Conservation (phyloP, 2,113 vertebrate genomes). For the Sturnus vulgaris region DNA sequence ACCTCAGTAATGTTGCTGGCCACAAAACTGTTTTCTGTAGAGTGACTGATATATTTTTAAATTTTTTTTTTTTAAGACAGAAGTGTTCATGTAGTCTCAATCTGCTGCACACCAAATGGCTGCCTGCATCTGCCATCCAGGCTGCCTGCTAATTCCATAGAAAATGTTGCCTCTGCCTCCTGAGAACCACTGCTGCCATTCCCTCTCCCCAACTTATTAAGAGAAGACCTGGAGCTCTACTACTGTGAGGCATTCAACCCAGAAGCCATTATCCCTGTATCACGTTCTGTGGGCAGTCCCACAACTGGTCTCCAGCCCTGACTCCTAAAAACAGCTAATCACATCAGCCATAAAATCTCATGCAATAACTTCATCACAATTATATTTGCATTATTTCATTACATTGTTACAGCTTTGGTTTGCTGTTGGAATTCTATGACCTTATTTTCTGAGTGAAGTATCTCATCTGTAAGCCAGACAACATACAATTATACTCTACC, state of each 20-base stretch:
- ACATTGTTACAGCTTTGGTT: background rate
- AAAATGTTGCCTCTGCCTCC: background rate
- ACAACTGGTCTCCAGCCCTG: background rate
- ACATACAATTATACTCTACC: background rate
- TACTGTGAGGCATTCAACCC: background rate
- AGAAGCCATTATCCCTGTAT: background rate
- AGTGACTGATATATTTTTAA: background rate
- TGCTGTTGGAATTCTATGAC: background rate
- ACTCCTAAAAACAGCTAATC: background rate
- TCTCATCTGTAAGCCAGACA: background rate
- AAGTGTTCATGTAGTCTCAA: background rate
- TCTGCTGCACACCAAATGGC: background rate
- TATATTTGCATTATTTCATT: background rate
- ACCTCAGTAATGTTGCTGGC: background rate
- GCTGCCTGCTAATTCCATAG: background rate
- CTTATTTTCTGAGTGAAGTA: background rate
- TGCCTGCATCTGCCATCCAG: background rate
- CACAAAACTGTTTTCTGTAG: background rate
- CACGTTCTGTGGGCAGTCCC: background rate
- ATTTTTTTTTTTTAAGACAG: background rate
- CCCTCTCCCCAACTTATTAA: rapidly evolving
- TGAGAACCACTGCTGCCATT: background rate
- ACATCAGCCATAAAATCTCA: background rate
- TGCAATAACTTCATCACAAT: background rate
- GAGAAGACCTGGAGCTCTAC: background rate